phyloP scores from a whole-genome alignment of 30 jellyfish, hydroid and myxozoan species.

The Turritopsis dohrnii region DNA sequence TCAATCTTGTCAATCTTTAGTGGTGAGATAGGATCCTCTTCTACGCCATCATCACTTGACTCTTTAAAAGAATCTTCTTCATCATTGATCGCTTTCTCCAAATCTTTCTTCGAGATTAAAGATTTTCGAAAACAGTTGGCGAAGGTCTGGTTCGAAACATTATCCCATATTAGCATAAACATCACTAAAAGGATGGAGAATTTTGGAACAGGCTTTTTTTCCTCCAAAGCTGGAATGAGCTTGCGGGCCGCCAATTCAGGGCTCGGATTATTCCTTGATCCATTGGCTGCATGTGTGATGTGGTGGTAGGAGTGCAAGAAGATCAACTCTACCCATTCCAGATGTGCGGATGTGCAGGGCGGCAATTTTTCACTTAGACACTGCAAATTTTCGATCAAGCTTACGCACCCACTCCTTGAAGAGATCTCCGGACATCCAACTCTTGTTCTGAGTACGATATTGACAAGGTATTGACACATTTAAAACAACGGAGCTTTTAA shows the following conservation, averaged over 20 bases:
- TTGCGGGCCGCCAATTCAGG: constrained; percentile 39
- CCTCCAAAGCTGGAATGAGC: constrained; percentile 35
- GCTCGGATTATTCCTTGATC: constrained; percentile 44
- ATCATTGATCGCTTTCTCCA: constrained; percentile 15
- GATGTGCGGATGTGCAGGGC: constrained; percentile 54
- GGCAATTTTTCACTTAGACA: constrained; percentile 36
- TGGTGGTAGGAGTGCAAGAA: constrained; percentile 56
- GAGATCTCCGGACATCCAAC: constrained; percentile 38
- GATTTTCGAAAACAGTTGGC: constrained; percentile 51
- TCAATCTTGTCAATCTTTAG: too few relatives aligned
- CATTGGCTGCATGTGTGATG: constrained; percentile 60
- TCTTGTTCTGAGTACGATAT: constrained; percentile 21
- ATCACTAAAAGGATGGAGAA: constrained; percentile 12
- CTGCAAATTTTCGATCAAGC: constrained; percentile 37
- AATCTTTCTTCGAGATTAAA: constrained; percentile 24
- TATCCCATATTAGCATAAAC: constrained; percentile 38
- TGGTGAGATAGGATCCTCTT: too few relatives aligned
- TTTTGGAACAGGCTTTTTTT: too few relatives aligned
- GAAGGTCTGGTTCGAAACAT: constrained; percentile 27
- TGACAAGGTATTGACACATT: constrained; percentile 45
- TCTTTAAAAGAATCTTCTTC: constrained; percentile 5
- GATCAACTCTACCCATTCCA: constrained; percentile 34
- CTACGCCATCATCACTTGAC: constrained; percentile 16
- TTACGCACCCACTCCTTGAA: constrained; percentile 50
- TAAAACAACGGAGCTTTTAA: constrained; percentile 35